Evolutionary conservation across 2,113 vertebrate species (phyloP).

Genomic region (Odobenus rosmarus): DNA sequence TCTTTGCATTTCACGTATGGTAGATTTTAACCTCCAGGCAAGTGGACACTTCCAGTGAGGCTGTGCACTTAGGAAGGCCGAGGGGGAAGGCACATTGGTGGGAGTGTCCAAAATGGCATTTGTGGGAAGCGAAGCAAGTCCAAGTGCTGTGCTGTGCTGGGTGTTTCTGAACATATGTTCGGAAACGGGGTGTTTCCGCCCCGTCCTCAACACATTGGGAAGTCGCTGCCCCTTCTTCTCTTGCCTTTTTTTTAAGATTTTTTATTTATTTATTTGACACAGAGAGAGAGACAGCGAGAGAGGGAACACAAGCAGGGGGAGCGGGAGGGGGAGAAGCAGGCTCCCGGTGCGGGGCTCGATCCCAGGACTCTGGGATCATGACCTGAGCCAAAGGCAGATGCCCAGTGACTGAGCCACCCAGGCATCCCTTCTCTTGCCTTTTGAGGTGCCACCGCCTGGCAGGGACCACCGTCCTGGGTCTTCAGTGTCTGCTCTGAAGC

Average conservation of each 20-base stretch:
- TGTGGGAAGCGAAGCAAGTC: background rate
- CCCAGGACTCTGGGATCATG: no score
- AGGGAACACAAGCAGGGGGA: no score
- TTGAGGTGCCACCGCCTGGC: background rate
- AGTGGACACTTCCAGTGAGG: background rate
- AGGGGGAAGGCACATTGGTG: background rate
- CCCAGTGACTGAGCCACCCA: no score
- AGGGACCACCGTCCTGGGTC: background rate
- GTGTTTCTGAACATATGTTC: background rate
- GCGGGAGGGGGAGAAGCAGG: no score
- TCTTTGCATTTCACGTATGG: background rate
- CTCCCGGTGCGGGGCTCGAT: no score
- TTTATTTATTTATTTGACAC: no score
- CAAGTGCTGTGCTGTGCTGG: background rate
- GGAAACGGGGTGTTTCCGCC: no score
- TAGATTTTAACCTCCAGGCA: background rate
- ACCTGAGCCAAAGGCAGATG: no score
- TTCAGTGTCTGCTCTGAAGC: background rate
- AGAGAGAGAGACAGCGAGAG: no score
- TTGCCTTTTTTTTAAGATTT: background rate
- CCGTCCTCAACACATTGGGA: background rate
- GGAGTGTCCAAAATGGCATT: background rate
- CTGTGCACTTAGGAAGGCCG: background rate
- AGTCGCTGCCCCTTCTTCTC: background rate
- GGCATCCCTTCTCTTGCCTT: background rate